These are phyloP conservation scores for Lota lota DNA, from an alignment of 2,113 vertebrate species.

Conservation along the genomic window DNA sequence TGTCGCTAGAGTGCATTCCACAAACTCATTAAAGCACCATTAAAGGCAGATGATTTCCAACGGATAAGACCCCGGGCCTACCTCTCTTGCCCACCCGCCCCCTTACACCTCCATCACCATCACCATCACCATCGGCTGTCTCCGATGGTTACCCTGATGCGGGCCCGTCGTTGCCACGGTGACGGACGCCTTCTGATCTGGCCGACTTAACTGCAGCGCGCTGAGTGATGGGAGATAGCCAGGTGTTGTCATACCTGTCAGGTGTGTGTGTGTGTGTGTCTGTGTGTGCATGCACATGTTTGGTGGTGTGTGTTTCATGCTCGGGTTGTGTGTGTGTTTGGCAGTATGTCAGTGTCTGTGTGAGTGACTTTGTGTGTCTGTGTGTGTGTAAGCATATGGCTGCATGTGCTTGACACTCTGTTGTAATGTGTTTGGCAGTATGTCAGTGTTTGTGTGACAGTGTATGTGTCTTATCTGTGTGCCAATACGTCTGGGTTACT, in stretches of 20 bases:
- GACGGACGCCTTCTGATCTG: too few species aligned
- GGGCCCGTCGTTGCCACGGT: too few species aligned
- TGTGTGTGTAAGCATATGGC: neutral
- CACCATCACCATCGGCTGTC: too few species aligned
- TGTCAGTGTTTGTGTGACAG: too few species aligned
- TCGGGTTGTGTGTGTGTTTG: neutral
- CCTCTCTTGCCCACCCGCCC: slow-evolving; percentile 12
- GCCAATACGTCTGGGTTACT: neutral
- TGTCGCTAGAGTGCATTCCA: slow-evolving; percentile 66
- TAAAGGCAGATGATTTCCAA: slow-evolving; percentile 64
- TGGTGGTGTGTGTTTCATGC: neutral
- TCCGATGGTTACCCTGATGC: slow-evolving; percentile 30
- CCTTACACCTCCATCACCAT: too few species aligned
- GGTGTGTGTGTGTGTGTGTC: too few species aligned
- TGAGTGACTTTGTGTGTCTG: neutral
- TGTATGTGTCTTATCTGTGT: too few species aligned
- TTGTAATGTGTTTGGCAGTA: too few species aligned
- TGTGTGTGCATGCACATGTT: neutral
- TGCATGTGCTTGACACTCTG: too few species aligned
- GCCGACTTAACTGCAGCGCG: too few species aligned
- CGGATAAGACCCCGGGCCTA: slow-evolving; percentile 42
- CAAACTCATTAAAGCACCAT: slow-evolving; percentile 78
- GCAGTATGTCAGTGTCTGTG: slow-evolving; percentile 1
- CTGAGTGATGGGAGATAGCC: too few species aligned
- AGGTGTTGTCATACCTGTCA: too few species aligned